Conservation (phyloP, 2,888 invertebrate species). For the Nomada flava region DNA sequence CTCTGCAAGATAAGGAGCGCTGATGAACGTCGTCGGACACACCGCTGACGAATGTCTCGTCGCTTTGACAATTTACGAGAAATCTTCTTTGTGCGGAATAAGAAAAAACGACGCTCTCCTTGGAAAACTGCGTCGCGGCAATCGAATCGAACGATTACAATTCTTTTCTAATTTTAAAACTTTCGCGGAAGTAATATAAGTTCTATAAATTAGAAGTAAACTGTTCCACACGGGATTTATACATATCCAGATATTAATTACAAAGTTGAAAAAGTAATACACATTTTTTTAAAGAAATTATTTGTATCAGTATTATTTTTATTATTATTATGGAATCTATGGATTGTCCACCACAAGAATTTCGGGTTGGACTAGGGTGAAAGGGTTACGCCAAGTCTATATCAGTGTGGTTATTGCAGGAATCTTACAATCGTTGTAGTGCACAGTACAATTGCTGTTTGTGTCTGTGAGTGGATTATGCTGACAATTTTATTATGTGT, state of each 20-base stretch:
- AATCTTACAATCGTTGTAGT: too few species aligned
- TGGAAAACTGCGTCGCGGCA: not conserved
- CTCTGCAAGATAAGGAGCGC: conserved; percentile 54
- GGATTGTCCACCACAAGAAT: too few species aligned
- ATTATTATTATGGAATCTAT: too few species aligned
- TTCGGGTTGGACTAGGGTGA: too few species aligned
- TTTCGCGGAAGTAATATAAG: not conserved
- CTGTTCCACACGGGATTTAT: not conserved
- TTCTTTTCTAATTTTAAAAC: not conserved
- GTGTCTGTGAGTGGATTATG: too few species aligned
- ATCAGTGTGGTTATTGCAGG: too few species aligned
- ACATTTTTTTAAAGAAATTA: too few species aligned
- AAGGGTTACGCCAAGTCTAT: too few species aligned
- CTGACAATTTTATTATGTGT: too few species aligned
- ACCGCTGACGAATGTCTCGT: conserved; percentile 56
- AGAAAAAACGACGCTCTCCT: not conserved
- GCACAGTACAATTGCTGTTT: too few species aligned
- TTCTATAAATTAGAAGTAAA: not conserved
- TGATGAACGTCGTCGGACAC: conserved; percentile 57
- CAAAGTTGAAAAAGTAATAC: not conserved
- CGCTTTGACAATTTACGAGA: conserved; percentile 58
- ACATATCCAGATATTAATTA: not conserved
- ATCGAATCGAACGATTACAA: conserved; percentile 22
- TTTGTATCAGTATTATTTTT: too few species aligned
- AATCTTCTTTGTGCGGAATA: conserved; percentile 47